Evolutionary conservation across 2,888 invertebrate species (phyloP), one percentile per base, ranked within the genome.

Genomic region (Parochlus steinenii): DNA sequence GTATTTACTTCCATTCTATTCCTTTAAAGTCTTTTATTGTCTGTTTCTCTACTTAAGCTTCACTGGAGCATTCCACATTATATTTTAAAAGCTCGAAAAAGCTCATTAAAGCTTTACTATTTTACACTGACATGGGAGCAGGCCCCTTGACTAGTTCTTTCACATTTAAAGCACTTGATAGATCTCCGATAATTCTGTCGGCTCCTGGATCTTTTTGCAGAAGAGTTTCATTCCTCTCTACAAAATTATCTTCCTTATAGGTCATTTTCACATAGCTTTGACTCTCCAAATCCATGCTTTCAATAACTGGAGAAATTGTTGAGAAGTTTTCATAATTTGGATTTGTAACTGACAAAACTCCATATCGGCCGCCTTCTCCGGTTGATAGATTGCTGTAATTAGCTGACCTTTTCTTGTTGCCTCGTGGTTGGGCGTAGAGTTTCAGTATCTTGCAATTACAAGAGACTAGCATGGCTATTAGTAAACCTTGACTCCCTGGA

Each of bases 401-500:
- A 20, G 46, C 48, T 35, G 46, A 44, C 26, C 46, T 45, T 32
- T 45, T 42, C 34, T 47, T 48, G 2, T 41, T 43, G 12, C 43
- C 42, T 28, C 45, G 41, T 5, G 47, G 42, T n/a, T 44, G 43
- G 6, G 47, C 46, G 30, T 48, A 48, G 10, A 48, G 32, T 35
- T 47, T 46, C 12, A 48, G 39, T 20, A 58, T 49, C 43, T 63
- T 61, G 47, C 71, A 71, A 53, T 71, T 71, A 51, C 72, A 71
- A 16, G 71, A 70, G 34, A 71, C 70, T 40, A 69, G 59, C 48
- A 71, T 56, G 11, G 71, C 67, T 37, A 74, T 65, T 42, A 70
- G 61, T 40, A 73, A 62, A 25, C 74, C 75, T 58, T 74, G 16
- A 26, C 58, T 37, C 54, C 46, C 28, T 19, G 16, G 34, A 2